These are phyloP conservation scores for Drosophila lini DNA, from an alignment of 1,140 invertebrate genomes.

Conservation along the genomic window DNA sequence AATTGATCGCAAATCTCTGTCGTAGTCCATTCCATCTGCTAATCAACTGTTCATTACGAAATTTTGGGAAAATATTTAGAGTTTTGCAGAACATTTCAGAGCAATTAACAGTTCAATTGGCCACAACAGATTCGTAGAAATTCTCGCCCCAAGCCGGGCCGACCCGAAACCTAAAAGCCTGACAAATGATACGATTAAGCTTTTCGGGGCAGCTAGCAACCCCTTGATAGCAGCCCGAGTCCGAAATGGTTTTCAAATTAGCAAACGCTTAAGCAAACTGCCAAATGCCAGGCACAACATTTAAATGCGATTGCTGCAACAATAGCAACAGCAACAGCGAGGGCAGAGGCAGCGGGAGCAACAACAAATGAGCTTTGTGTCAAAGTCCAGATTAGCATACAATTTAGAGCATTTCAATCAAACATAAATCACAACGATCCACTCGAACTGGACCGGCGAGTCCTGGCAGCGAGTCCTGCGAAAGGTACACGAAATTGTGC, in stretches of 20 bases:
- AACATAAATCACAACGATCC: slow-evolving; percentile 70
- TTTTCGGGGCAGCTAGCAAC: slow-evolving; percentile 5
- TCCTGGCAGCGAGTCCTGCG: slow-evolving; percentile 4
- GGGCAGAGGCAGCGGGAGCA: background rate
- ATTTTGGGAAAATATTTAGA: slow-evolving; percentile 13
- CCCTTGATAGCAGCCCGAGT: slow-evolving; percentile 20
- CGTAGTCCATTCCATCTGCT: background rate
- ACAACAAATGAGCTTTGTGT: slow-evolving; percentile 61
- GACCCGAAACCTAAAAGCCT: slow-evolving; percentile 19
- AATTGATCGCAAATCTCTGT: background rate
- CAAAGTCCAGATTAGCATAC: slow-evolving; percentile 68
- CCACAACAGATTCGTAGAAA: slow-evolving; percentile 7
- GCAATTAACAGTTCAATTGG: slow-evolving; percentile 27
- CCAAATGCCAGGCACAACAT: slow-evolving; percentile 44
- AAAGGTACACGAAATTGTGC: slow-evolving; percentile 66
- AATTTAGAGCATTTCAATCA: slow-evolving; percentile 78
- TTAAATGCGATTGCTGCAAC: slow-evolving; percentile 36
- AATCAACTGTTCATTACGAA: slow-evolving; percentile 17
- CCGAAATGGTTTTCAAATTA: slow-evolving; percentile 61
- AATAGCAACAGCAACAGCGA: slow-evolving; percentile 6
- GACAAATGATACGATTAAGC: slow-evolving; percentile 35
- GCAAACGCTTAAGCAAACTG: slow-evolving; percentile 48
- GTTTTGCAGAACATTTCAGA: background rate
- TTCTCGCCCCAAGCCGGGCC: background rate
- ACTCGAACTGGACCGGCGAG: slow-evolving; percentile 36